Base-by-base conservation (phyloP, 2,888 invertebrate genomes). In the Hyalella azteca region DNA sequence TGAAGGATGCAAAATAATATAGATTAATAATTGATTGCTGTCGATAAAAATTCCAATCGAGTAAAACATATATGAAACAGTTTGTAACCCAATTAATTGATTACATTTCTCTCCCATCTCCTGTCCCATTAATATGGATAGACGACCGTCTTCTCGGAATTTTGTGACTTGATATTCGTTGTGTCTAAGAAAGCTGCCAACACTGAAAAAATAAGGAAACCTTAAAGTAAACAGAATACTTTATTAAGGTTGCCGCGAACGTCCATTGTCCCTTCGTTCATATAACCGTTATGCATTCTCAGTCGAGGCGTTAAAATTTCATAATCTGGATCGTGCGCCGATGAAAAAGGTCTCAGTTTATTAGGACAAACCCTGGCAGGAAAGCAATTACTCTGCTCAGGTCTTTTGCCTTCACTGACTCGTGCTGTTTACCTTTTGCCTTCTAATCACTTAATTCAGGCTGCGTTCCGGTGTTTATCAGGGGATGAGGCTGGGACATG, bases 391-490 rank as follows among this genome's bases (percentile, higher is more conserved):
- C 66, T 66, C 66, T 66, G 66, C 66, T 36, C 32, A 66, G 66
- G 66, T 66, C 66, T 66, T 66, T 54, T 66, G 36, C 66, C 36
- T 32, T 29, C 29, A 36, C 66, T 66, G 36, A 66, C 66, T 66
- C 66, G 66, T 39, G 66, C 22, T 66, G 66, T 66, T 66, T 66
- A 66, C 66, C 66, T 29, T 66, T 29, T 66, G 29, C 66, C 66
- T 66, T 66, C 66, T 66, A 66, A 66, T 66, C 66, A 66, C 66
- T 66, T 66, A 66, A 66, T 66, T 66, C 66, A 36, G 66, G 66
- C 66, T 66, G 66, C 66, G 32, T 66, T 66, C 36, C 36, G 66
- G 66, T 39, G 66, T 66, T 66, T 66, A 66, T 66, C 66, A 36
- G 66, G 36, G 19, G 66, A 66, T 66, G 66, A 66, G 66, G 66